Evolutionary conservation across 1,140 invertebrate genomes (phyloP).

Genomic region (Orius insidiosus): DNA sequence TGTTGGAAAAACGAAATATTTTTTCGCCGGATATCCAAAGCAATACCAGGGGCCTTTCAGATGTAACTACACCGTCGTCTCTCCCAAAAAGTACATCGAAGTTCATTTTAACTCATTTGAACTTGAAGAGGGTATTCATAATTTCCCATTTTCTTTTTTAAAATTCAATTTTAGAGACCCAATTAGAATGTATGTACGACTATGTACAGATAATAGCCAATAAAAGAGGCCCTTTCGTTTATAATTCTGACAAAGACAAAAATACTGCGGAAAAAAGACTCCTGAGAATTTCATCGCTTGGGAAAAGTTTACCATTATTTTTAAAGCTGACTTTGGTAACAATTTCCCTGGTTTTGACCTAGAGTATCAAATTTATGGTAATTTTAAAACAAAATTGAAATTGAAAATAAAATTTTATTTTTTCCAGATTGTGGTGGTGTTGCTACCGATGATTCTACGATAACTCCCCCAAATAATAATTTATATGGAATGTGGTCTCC

Average conservation of each 20-base stretch:
- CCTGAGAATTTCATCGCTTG: slow-evolving; percentile 1
- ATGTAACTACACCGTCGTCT: slow-evolving; percentile 51
- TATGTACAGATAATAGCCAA: slow-evolving; percentile 31
- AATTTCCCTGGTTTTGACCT: neutral
- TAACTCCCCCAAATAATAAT: neutral
- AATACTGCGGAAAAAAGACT: slow-evolving; percentile 2
- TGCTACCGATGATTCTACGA: slow-evolving; percentile 26
- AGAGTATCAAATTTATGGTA: slow-evolving; percentile 2
- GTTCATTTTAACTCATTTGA: slow-evolving; percentile 38
- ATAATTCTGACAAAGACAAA: neutral
- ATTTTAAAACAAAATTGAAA: too few species aligned
- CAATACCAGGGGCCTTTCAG: slow-evolving; percentile 37
- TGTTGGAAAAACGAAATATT: slow-evolving; percentile 34
- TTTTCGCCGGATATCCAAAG: slow-evolving; percentile 50
- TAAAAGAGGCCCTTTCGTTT: too few species aligned
- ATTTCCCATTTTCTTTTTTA: neutral
- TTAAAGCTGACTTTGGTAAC: slow-evolving; percentile 5
- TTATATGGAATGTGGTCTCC: slow-evolving; percentile 25
- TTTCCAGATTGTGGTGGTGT: slow-evolving; percentile 41
- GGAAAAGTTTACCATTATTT: neutral
- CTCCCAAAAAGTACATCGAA: slow-evolving; percentile 26
- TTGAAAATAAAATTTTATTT: too few species aligned
- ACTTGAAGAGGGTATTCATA: slow-evolving; percentile 27
- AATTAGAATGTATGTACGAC: slow-evolving; percentile 30
- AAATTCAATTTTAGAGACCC: slow-evolving; percentile 19